Evolutionary conservation across 2,888 invertebrate genomes (phyloP), one percentile per base, ranked within the genome.

Genomic region (Leptinotarsa tumamoca): DNA sequence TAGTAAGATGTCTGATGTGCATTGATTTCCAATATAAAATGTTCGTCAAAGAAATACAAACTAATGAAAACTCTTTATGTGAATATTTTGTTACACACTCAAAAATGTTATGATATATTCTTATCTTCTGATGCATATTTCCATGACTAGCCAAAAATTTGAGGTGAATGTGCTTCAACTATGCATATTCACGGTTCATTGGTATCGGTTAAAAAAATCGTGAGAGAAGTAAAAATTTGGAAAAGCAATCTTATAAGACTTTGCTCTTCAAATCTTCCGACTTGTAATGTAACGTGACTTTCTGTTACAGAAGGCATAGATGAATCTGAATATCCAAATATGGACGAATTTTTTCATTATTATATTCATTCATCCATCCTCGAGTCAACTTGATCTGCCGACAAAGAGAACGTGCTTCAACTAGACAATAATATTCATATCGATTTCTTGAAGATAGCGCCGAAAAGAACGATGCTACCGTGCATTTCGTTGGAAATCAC

Each of bases 361-460:
- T 54, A 67, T 61, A 68, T 76, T 54, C 67, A 76, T 73, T 69
- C 52, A 70, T 61, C 61, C 71, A 67, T 61, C 76, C 68, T 51
- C 58, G 69, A 68, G 73, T 71, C 73, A 71, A 71, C 76, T 68
- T 54, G 17, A 21, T 13, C 17, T 43, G 73, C 76, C 76, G 76
- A 76, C 76, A 76, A 76, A 76, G 76, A 52, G 61, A 73, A 76
- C 76, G 76, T 76, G 76, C 71, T 68, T 58, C 50, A 73, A 76
- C 76, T 73, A 54, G 63, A 76, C 70, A 73, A 76, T 76, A 73
- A 73, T 76, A 71, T 71, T 76, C 73, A 76, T 77, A 79, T 77
- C 71, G 79, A 79, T 79, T 73, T 70, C 72, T 68, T 76, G 75
- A 43, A 79, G 79, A 79, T 79, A 73, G 68, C 56, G 66, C 77